Conservation (phyloP, 2,888 invertebrate genomes). For the Nemurella pictetii region DNA sequence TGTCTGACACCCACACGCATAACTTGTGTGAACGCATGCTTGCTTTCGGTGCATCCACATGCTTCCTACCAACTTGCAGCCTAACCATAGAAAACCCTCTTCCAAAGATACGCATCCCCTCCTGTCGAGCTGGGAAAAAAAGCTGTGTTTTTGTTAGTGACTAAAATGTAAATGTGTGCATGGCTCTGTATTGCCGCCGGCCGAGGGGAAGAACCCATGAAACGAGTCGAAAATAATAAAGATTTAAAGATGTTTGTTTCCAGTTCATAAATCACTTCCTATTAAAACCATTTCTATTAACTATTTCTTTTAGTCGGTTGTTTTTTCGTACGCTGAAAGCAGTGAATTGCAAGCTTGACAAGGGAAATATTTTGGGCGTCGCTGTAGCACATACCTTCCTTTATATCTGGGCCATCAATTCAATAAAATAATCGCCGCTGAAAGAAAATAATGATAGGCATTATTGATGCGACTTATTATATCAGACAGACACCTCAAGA, state of each 20-base stretch:
- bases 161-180: not conserved
- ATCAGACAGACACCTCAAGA: not conserved
- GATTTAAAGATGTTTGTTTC: not conserved
- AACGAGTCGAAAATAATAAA: not conserved
- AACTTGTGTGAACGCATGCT: not conserved
- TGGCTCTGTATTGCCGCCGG: not conserved
- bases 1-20: not conserved
- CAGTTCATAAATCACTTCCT: not conserved
- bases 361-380: not conserved
- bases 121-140: not conserved
- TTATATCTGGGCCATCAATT: not conserved
- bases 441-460: not conserved
- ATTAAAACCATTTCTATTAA: not conserved
- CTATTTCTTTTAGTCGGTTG: not conserved
- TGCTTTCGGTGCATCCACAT: not conserved
- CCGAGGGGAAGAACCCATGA: not conserved
- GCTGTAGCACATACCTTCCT: not conserved
- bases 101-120: not conserved
- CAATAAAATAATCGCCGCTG: not conserved
- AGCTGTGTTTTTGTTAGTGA: not conserved
- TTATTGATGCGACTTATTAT: not conserved
- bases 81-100: not conserved
- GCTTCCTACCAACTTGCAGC: not conserved
- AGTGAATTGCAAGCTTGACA: not conserved
- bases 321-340: not conserved